Evolutionary conservation across 2,113 vertebrate species (phyloP).

Genomic region (Aphyosemion australe): DNA sequence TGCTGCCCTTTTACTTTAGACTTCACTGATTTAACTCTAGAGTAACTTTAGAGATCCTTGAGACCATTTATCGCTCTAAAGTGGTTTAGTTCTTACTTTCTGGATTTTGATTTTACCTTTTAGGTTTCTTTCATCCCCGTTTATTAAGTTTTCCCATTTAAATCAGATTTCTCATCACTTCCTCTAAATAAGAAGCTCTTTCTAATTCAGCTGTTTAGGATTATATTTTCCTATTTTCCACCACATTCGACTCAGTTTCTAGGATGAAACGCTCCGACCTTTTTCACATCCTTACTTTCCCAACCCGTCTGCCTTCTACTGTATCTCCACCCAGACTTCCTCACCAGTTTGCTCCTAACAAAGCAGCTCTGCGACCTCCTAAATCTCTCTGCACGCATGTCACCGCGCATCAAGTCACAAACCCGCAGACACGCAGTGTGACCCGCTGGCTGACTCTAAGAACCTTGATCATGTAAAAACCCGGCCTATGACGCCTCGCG

Average conservation of each 20-base stretch:
- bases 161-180: neutral
- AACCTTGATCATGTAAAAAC: slow-evolving; percentile 54
- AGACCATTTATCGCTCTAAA: too few species aligned
- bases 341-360: slow-evolving; percentile 1
- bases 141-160: neutral
- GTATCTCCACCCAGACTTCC: slow-evolving; percentile 3
- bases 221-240: too few species aligned
- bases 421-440: slow-evolving; percentile 25
- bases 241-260: neutral
- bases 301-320: neutral
- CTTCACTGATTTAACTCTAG: slow-evolving; percentile 18
- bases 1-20: neutral
- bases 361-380: slow-evolving; percentile 27
- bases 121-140: neutral
- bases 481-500: slow-evolving; percentile 31
- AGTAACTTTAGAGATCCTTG: too few species aligned
- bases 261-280: neutral
- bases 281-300: neutral
- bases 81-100: neutral
- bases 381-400: slow-evolving; percentile 50
- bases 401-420: slow-evolving; percentile 53
- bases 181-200: too few species aligned
- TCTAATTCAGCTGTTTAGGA: too few species aligned
- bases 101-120: neutral
- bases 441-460: slow-evolving; percentile 53